Base-by-base conservation (phyloP, 2,113 vertebrate species). In the Falco punctatus region DNA sequence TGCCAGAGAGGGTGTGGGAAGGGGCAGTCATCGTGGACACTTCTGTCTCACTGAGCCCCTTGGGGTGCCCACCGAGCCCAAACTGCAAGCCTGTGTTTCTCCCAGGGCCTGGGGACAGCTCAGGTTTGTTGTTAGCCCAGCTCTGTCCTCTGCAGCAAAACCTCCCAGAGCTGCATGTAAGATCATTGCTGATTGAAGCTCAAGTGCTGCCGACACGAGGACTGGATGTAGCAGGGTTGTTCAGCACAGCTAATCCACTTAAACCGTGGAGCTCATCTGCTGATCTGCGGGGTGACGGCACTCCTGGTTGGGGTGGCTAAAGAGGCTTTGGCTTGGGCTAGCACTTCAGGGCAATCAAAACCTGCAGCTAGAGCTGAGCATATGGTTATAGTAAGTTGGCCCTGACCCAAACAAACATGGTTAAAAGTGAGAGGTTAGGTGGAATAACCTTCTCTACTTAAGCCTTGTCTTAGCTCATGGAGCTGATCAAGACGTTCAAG, bases 161-260 rank as follows among this genome's bases (percentile, higher is more conserved):
- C 58, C 38, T 85, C 15, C 32, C 0, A 2, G 38, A 64, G 57
- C 65, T 70, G 71, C 57, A 27, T 19, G 2, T 13, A 69, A 77
- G 80, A 64, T 71, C 35, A 11, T 22, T 49, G 62, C n/a, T 9
- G 80, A 21, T 3, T 42, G 58, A 75, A 91, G 86, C 75, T 77
- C 0, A 0, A 57, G 72, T 9, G 22, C 42, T 55, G 65, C 55
- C 0, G 16, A 27, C 52, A 21, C 0, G 2, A 55, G 94, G 64
- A 28, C 22, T 86, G 83, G 23, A 38, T 42, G 77, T n/a, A 48
- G 88, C 32, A 9, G 57, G n/a, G 70, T 16, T 35, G 77, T 77
- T 87, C 86, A 84, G 80, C 70, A 13, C n/a, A 74, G 84, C 77
- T 95, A 96, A 96, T 96, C 92, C 95, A 84, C 77, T 96, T 94